Percentiles rank a stretch among this genome's conserved stretches.
Conservation (phyloP, 2,888 invertebrate species). For the Nymphalis polychloros region DNA sequence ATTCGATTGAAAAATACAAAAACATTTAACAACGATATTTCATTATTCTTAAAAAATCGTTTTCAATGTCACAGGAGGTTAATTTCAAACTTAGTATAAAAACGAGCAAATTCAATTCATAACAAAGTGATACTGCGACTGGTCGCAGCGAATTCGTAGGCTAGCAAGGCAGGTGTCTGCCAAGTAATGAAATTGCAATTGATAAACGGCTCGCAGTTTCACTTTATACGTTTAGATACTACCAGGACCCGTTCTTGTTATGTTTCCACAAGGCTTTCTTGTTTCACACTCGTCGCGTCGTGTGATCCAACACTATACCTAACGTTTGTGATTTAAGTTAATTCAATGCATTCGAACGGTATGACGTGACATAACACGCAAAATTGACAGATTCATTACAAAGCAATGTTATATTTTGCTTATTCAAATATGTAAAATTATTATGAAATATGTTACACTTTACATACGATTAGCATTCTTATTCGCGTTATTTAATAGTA, state of each 20-base stretch:
- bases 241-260: slow-evolving; percentile 63
- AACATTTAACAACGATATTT: too few relatives aligned
- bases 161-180: slow-evolving; percentile 47
- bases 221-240: slow-evolving; percentile 67
- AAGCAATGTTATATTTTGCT: too few relatives aligned
- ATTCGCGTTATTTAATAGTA: too few relatives aligned
- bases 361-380: neutral
- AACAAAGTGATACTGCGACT: slow-evolving; percentile 10
- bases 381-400: neutral
- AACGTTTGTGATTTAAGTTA: slow-evolving; percentile 13
- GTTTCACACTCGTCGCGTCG: slow-evolving; percentile 47
- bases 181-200: slow-evolving; percentile 74
- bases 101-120: too few relatives aligned
- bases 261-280: slow-evolving; percentile 71
- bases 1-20: too few relatives aligned
- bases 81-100: too few relatives aligned
- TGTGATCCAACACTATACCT: slow-evolving; percentile 21
- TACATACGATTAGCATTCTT: too few relatives aligned
- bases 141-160: slow-evolving; percentile 34
- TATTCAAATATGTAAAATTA: too few relatives aligned
- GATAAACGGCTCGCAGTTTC: slow-evolving; percentile 73
- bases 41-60: too few relatives aligned
- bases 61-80: too few relatives aligned
- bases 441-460: too few relatives aligned
- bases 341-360: neutral